These are phyloP conservation scores for Megaceryle alcyon DNA, from an alignment of 2,797 vertebrate species.

Conservation along the genomic window DNA sequence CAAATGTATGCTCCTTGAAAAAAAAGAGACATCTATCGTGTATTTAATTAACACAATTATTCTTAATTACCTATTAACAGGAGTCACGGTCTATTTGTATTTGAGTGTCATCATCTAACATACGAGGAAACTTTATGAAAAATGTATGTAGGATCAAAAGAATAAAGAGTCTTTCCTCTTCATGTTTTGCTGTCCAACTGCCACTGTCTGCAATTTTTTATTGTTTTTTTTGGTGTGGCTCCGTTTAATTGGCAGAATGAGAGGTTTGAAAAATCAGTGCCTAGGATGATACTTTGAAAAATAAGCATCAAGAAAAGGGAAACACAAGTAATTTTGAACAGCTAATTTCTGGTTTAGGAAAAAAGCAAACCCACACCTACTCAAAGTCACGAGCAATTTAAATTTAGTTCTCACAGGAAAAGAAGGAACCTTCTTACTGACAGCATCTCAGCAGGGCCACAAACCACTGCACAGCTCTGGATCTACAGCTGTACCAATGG, in stretches of 20 bases:
- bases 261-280: not conserved
- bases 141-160: constrained; percentile 25
- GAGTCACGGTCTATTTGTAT: constrained; percentile 11
- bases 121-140: not conserved
- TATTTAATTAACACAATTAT: constrained; percentile 44
- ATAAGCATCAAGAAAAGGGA: not conserved
- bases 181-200: not conserved
- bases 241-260: constrained; percentile 31
- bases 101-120: not conserved
- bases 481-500: not conserved
- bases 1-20: not conserved
- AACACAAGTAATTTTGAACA: not conserved
- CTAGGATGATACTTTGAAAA: not conserved
- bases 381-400: not conserved
- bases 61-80: constrained; percentile 46
- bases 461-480: not conserved
- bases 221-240: not conserved
- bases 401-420: constrained; percentile 15
- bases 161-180: not conserved
- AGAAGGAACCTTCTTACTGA: not conserved
- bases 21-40: not conserved
- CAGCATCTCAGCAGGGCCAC: not conserved
- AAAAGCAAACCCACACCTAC: not conserved
- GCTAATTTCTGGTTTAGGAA: not conserved
- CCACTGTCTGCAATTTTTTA: not conserved